phyloP scores from a whole-genome alignment of 2,797 vertebrate genomes.

The Arnoldichthys spilopterus region DNA sequence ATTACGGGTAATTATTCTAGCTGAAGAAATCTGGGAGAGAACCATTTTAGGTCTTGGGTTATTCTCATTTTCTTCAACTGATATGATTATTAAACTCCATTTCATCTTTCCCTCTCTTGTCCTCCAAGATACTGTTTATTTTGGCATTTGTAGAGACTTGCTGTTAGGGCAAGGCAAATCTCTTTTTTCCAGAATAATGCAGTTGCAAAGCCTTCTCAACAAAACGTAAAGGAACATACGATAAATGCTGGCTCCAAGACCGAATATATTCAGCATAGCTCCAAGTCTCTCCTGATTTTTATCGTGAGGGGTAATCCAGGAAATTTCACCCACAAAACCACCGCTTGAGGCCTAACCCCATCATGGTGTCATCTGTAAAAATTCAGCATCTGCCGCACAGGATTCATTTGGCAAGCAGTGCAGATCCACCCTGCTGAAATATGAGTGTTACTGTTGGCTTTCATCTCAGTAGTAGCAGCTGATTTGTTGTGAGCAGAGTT shows the following conservation, averaged over 20 bases:
- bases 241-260: background rate
- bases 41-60: background rate
- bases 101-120: background rate
- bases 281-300: slow-evolving; percentile 21
- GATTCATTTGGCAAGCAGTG: slow-evolving; percentile 45
- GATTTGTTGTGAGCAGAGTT: slow-evolving; percentile 58
- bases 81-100: slow-evolving; percentile 31
- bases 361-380: slow-evolving; percentile 38
- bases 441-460: slow-evolving; percentile 56
- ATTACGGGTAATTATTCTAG: slow-evolving; percentile 12
- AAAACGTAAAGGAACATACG: slow-evolving; percentile 18
- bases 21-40: background rate
- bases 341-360: slow-evolving; percentile 33
- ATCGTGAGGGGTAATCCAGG: slow-evolving; percentile 28
- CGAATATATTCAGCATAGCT: slow-evolving; percentile 4
- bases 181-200: background rate
- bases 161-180: slow-evolving; percentile 29
- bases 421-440: slow-evolving; percentile 52
- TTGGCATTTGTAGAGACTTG: slow-evolving; percentile 14
- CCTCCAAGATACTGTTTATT: slow-evolving; percentile 12
- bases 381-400: slow-evolving; percentile 28
- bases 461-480: slow-evolving; percentile 48
- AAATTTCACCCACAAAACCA: slow-evolving; percentile 44
- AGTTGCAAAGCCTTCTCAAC: background rate
- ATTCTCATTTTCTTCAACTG: slow-evolving; percentile 25